Conservation (phyloP, 2,888 invertebrate species). For the Pachymerium ferrugineum region DNA sequence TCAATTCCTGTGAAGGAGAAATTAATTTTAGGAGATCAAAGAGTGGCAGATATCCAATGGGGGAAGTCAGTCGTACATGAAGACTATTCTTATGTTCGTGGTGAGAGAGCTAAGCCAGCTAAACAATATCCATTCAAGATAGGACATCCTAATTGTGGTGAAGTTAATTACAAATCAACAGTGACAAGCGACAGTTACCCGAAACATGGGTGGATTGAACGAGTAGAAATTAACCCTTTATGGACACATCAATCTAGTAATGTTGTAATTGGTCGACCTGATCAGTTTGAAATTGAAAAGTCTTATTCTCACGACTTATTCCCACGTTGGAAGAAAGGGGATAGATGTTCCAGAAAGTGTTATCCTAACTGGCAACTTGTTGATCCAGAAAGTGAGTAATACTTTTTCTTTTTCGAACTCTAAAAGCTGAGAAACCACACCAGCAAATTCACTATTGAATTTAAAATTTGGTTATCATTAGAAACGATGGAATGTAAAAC, state of each 20-base stretch:
- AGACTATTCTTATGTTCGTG: neutral
- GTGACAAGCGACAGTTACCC: neutral
- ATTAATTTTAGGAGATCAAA: neutral
- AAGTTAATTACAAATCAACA: neutral
- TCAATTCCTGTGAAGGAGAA: neutral
- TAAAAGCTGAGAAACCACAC: too few relatives aligned
- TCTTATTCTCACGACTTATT: neutral
- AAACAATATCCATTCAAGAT: neutral
- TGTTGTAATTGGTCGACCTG: neutral
- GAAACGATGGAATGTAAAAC: too few relatives aligned
- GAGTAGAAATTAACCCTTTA: neutral
- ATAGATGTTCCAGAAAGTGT: neutral
- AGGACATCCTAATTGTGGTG: neutral
- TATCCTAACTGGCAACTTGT: neutral
- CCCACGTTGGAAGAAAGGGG: neutral
- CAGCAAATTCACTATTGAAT: neutral
- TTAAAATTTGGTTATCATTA: neutral
- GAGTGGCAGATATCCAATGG: neutral
- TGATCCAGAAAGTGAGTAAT: neutral
- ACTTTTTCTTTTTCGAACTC: neutral
- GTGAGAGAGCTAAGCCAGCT: neutral
- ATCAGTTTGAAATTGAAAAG: neutral
- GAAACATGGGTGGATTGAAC: neutral
- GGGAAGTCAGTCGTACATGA: neutral
- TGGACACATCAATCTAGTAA: neutral